Conservation (phyloP, 2,113 vertebrate genomes). For the Lucifuga dentata region DNA sequence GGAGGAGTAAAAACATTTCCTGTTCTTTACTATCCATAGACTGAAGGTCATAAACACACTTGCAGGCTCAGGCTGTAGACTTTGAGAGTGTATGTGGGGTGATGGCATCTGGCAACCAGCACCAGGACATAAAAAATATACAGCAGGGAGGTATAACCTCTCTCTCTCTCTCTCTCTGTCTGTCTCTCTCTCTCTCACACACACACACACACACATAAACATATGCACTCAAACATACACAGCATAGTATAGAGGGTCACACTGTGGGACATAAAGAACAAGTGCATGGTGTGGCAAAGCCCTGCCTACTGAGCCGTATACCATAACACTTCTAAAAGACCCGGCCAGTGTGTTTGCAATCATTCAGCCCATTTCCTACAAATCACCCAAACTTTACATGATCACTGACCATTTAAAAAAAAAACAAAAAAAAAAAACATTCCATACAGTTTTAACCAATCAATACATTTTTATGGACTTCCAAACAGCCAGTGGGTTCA, state of each 20-base stretch:
- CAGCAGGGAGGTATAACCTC: conserved; percentile 51
- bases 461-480: conserved; percentile 18
- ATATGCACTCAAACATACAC: conserved; percentile 8
- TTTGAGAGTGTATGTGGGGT: conserved; percentile 45
- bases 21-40: conserved; percentile 74
- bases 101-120: conserved; percentile 71
- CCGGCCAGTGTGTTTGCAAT: conserved; percentile 20
- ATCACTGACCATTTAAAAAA: conserved; percentile 36
- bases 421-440: not conserved
- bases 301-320: conserved; percentile 4
- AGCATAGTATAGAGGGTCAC: conserved; percentile 44
- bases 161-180: not conserved
- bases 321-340: conserved; percentile 43
- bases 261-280: conserved; percentile 33
- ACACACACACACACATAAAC: conserved; percentile 3
- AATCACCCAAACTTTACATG: conserved; percentile 36
- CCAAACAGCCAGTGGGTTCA: conserved; percentile 9
- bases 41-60: conserved; percentile 71
- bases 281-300: conserved; percentile 18
- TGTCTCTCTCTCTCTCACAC: not conserved
- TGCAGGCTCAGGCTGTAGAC: conserved; percentile 43
- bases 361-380: conserved; percentile 42
- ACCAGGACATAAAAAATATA: conserved; percentile 58
- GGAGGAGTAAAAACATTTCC: conserved; percentile 70
- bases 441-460: conserved; percentile 11